Evolutionary conservation across 2,113 vertebrate species (phyloP).

Genomic region (Nannobrachium achirus): DNA sequence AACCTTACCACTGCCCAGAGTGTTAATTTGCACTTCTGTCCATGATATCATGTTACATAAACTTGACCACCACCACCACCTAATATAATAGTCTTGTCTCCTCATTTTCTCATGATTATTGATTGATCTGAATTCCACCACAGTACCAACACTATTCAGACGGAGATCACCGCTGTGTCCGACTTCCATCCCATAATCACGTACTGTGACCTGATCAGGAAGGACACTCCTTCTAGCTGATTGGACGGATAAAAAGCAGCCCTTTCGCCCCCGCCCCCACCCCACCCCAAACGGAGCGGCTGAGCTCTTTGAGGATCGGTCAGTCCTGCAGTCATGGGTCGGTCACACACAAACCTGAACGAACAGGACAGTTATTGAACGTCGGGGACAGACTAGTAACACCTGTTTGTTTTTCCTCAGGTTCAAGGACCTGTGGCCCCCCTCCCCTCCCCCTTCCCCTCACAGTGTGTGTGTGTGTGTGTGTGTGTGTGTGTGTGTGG

Average conservation of each 20-base stretch:
- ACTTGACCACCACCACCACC: too few species aligned
- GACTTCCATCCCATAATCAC: background rate
- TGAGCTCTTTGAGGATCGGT: conserved; percentile 19
- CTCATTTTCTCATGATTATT: too few species aligned
- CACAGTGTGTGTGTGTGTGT: conserved; percentile 4
- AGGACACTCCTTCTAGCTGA: conserved; percentile 16
- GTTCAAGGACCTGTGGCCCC: conserved; percentile 66
- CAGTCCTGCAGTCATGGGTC: conserved; percentile 5
- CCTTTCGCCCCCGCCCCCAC: background rate
- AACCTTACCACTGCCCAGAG: too few species aligned
- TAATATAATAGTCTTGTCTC: too few species aligned
- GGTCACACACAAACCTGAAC: conserved; percentile 54
- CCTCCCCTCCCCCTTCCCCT: conserved; percentile 6
- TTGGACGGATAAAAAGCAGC: conserved; percentile 35
- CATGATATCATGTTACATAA: too few species aligned
- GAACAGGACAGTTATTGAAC: conserved; percentile 64
- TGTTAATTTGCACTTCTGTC: too few species aligned
- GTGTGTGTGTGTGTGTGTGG: conserved; percentile 9
- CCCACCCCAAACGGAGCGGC: conserved; percentile 14
- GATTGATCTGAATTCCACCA: too few species aligned
- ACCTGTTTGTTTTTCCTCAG: conserved; percentile 64
- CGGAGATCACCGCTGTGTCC: too few species aligned
- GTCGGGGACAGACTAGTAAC: conserved; percentile 39
- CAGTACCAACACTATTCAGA: too few species aligned
- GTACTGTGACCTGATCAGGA: background rate